Evolutionary conservation across 2,888 invertebrate species (phyloP), one percentile per base, ranked within the genome.

Genomic region (Caradrina kadenii): DNA sequence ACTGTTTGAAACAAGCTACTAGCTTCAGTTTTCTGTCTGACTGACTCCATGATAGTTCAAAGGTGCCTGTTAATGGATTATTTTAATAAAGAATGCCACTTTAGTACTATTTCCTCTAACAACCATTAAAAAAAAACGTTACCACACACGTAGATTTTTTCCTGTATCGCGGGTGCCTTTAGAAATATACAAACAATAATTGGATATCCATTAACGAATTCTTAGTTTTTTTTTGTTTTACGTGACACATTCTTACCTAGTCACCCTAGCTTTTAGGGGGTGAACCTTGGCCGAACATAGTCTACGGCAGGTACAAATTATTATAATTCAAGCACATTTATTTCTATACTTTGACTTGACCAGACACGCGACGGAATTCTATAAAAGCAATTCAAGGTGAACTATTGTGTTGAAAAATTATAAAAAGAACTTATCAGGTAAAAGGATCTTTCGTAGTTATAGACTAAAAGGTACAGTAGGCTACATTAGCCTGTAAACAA

Each of bases 331-430:
- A 22, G 1, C n/a, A 42, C 6, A 4, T n/a, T 49, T 69, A 3
- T 21, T 76, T 69, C 15, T 39, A 42, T n/a, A 49, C 21, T 21
- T 42, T 21, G 21, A 39, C 49, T 42, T 49, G 48, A 53, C 31
- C 22, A 59, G 54, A 49, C 77, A 72, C 77, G 69, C 69, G 48
- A 53, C 22, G 31, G 11, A 42, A 50, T 49, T 31, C 45, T 50
- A 22, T 42, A 69, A 54, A 76, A 59, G 48, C 54, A 76, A 54
- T 59, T 22, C 49, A 72, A 76, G 77, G 49, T 69, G 2, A 60
- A 22, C 54, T 50, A 49, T 54, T 31, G 39, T 68, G 54, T 53
- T 19, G 10, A 26, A 75, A 67, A 17, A 49, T 65, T 54, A 15
- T 49, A 53, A 11, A 39, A 26, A 15, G 10, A 31, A 19, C 13